These are phyloP conservation scores for Triplophysa dalaica DNA, from an alignment of 2,113 vertebrate species.

Conservation along the genomic window DNA sequence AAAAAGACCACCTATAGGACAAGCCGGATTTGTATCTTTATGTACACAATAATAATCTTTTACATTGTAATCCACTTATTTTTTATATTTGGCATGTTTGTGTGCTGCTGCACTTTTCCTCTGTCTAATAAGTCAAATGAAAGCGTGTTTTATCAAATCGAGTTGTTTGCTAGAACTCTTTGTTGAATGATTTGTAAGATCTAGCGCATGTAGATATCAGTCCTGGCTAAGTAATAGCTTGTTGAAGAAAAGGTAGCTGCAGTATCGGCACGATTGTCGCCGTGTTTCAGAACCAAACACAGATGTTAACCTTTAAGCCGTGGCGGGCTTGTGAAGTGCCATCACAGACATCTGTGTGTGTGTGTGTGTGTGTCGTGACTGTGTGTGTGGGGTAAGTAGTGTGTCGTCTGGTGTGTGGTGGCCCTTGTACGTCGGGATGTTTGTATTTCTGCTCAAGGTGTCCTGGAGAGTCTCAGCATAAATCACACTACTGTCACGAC, in stretches of 20 bases:
- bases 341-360: constrained; percentile 29
- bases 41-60: too few species aligned
- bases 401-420: constrained; percentile 34
- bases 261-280: background rate
- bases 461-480: constrained; percentile 51
- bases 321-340: constrained; percentile 28
- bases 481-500: constrained; percentile 50
- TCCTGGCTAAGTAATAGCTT: background rate
- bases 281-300: constrained; percentile 19
- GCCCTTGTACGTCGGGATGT: constrained; percentile 51
- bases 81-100: too few species aligned
- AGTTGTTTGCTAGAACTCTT: background rate
- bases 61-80: too few species aligned
- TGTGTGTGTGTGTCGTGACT: constrained; percentile 20
- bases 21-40: too few species aligned
- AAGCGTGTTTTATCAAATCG: too few species aligned
- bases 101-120: too few species aligned
- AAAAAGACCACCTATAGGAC: too few species aligned
- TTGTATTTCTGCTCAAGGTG: constrained; percentile 56
- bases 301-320: constrained; percentile 45
- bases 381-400: background rate
- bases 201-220: background rate
- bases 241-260: background rate
- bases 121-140: too few species aligned
- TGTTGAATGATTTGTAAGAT: background rate